Evolutionary conservation across 1,140 invertebrate genomes (phyloP).

Genomic region (Trichonephila inaurata): DNA sequence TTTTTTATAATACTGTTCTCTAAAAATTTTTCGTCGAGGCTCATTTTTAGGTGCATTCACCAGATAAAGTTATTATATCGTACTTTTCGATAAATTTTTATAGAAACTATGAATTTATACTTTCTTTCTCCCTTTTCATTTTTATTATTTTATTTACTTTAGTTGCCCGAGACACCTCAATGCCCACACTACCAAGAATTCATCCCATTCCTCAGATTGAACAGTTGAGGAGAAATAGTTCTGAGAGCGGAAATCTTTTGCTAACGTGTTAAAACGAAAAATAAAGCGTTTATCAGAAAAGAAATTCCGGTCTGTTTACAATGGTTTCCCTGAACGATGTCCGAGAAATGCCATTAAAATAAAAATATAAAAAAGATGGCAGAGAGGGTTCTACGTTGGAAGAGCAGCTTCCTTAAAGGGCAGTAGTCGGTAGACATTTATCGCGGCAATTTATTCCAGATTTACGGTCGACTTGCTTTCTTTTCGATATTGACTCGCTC

Average conservation of each 20-base stretch:
- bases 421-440: slow-evolving; percentile 48
- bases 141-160: background rate
- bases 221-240: background rate
- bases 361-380: background rate
- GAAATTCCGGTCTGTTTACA: slow-evolving; percentile 48
- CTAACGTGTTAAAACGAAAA: slow-evolving; percentile 15
- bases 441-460: slow-evolving; percentile 61
- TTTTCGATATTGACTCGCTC: slow-evolving; percentile 52
- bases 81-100: background rate
- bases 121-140: background rate
- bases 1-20: no score
- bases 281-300: slow-evolving; percentile 49
- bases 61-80: slow-evolving; percentile 34
- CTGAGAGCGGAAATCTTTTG: slow-evolving; percentile 17
- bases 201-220: slow-evolving; percentile 21
- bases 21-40: background rate
- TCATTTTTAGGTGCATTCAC: background rate
- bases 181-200: background rate
- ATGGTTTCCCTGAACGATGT: background rate
- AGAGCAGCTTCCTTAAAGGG: slow-evolving; percentile 40
- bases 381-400: background rate
- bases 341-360: slow-evolving; percentile 23
- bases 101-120: background rate
- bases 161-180: background rate
- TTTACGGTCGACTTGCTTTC: slow-evolving; percentile 58